phyloP scores from a whole-genome alignment of 1,140 invertebrate species.

The Neodiprion pinetum region DNA sequence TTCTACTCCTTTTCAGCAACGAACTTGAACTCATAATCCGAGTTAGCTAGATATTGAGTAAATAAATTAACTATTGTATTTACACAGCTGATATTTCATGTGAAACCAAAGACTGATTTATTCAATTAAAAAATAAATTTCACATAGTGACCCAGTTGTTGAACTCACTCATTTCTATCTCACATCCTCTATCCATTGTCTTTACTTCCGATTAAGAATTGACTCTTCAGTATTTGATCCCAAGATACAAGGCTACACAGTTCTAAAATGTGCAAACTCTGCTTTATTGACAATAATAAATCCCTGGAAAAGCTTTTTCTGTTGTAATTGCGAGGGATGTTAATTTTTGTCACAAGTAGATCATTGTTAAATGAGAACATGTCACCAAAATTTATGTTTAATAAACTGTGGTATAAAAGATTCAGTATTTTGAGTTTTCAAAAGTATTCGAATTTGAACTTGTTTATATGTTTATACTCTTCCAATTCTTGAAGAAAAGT shows the following conservation, averaged over 20 bases:
- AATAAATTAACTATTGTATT: neutral
- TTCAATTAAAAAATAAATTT: neutral
- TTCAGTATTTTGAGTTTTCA: no score
- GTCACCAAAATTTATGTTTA: no score
- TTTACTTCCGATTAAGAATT: neutral
- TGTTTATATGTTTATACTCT: constrained; percentile 27
- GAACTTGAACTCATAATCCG: neutral
- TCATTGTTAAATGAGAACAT: no score
- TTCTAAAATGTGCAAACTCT: constrained; percentile 29
- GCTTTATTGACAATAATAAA: constrained; percentile 29
- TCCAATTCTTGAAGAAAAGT: constrained; percentile 31
- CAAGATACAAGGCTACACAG: constrained; percentile 23
- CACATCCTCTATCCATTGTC: neutral
- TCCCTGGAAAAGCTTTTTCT: constrained; percentile 20
- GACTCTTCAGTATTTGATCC: constrained; percentile 29
- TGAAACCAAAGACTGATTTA: constrained; percentile 3
- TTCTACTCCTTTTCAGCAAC: neutral
- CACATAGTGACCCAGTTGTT: neutral
- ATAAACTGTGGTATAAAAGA: no score
- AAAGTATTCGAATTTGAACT: neutral
- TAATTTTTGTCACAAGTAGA: no score
- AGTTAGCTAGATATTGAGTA: no score
- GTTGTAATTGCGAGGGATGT: no score
- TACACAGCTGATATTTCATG: neutral
- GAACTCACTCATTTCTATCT: no score